These are phyloP conservation scores for Thamnophis elegans DNA, from an alignment of 2,797 vertebrate species.

Conservation along the genomic window DNA sequence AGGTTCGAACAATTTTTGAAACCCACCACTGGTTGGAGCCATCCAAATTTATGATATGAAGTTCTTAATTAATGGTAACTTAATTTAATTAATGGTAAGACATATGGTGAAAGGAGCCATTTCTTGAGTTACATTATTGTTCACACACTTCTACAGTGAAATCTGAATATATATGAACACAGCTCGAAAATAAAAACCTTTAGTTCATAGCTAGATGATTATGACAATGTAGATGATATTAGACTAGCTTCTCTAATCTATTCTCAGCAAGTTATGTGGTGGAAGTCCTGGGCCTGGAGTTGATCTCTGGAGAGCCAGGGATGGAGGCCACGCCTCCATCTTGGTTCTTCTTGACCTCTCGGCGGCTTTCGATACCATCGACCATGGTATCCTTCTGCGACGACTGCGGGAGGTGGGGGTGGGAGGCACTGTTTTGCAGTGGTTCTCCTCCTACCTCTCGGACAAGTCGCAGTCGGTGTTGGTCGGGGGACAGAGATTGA, in stretches of 20 bases:
- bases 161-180: not conserved
- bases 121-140: not conserved
- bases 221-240: not conserved
- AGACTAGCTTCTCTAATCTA: not conserved
- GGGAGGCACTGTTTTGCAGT: too few relatives aligned
- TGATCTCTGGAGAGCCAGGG: too few relatives aligned
- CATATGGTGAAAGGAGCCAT: not conserved
- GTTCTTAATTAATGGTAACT: not conserved
- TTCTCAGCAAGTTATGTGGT: not conserved
- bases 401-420: too few relatives aligned
- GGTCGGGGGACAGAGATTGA: too few relatives aligned
- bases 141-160: not conserved
- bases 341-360: too few relatives aligned
- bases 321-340: too few relatives aligned
- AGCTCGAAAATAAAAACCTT: not conserved
- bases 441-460: too few relatives aligned
- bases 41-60: not conserved
- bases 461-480: too few relatives aligned
- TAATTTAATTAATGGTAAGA: not conserved
- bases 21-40: not conserved
- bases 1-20: too few relatives aligned
- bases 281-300: not conserved
- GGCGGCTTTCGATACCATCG: too few relatives aligned
- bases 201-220: not conserved
- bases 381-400: too few relatives aligned